A percentile compares a stretch with the other conserved stretches of the same genome.
Conservation (phyloP, 2,113 vertebrate genomes). For the Psettodes erumei region DNA sequence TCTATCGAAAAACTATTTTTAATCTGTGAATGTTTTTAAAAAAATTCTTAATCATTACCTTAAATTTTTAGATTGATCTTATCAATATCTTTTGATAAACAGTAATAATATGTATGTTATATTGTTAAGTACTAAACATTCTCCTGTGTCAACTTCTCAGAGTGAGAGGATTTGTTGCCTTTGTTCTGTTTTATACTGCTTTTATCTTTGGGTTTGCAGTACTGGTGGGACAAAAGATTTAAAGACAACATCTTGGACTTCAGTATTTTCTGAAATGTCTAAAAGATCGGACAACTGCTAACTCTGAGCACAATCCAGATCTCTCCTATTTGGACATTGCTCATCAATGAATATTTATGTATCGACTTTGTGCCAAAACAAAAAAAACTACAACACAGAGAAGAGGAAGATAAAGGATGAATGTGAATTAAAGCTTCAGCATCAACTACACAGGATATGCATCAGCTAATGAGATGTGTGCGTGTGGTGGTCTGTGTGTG, state of each 20-base stretch:
- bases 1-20: no score
- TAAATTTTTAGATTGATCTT: no score
- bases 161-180: no score
- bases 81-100: no score
- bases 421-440: not conserved
- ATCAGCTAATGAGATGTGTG: slow-evolving; percentile 31
- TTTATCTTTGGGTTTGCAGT: no score
- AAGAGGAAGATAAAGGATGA: not conserved
- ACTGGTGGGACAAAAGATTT: not conserved
- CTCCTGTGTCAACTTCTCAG: no score
- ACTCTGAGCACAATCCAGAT: not conserved
- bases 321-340: no score
- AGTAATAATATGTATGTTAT: no score
- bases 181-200: no score
- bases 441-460: slow-evolving; percentile 33
- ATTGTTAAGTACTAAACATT: no score
- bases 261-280: not conserved
- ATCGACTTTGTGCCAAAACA: not conserved
- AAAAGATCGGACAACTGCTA: not conserved
- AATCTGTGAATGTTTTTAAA: no score
- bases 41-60: no score
- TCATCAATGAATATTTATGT: not conserved
- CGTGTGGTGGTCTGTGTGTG: slow-evolving; percentile 5
- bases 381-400: not conserved
- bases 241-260: not conserved